These are phyloP conservation scores for Acropora yongei DNA, from an alignment of 64 coral and sea anemone genomes.

Conservation along the genomic window DNA sequence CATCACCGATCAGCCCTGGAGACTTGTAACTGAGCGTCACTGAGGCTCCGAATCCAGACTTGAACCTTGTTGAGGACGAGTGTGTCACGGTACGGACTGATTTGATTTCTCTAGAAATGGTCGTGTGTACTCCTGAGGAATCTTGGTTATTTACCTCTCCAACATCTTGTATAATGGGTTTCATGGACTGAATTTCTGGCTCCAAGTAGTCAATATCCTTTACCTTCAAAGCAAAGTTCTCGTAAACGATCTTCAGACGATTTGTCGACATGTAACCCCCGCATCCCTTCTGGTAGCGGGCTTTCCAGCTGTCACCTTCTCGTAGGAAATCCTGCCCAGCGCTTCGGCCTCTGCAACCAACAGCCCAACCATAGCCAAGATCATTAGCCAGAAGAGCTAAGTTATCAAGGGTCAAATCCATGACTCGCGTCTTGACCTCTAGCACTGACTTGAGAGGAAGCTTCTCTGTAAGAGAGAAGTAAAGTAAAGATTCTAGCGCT, in stretches of 20 bases:
- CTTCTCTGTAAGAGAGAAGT: neutral
- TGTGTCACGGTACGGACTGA: slow-evolving; percentile 73
- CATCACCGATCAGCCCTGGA: slow-evolving; percentile 16
- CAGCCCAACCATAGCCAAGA: slow-evolving; percentile 65
- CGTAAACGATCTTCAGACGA: slow-evolving; percentile 49
- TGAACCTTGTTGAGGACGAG: slow-evolving; percentile 55
- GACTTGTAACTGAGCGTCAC: slow-evolving; percentile 64
- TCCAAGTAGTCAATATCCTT: slow-evolving; percentile 54
- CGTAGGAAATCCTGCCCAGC: slow-evolving; percentile 51
- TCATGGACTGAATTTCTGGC: slow-evolving; percentile 37
- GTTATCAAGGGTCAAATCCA: slow-evolving; percentile 29
- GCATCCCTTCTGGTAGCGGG: slow-evolving; percentile 31
- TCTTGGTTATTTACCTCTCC: slow-evolving; percentile 47
- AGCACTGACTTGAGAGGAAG: neutral
- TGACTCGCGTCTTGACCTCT: slow-evolving; percentile 57
- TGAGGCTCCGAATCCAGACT: slow-evolving; percentile 33
- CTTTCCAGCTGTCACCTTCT: slow-evolving; percentile 52
- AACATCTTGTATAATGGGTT: slow-evolving; percentile 44
- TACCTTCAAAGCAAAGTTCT: slow-evolving; percentile 46
- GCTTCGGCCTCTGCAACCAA: slow-evolving; percentile 29
- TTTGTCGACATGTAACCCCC: slow-evolving; percentile 29
- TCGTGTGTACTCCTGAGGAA: neutral
- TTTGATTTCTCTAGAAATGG: slow-evolving; percentile 46
- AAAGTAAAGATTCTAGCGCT: neutral
- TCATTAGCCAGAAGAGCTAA: slow-evolving; percentile 39